Base-by-base conservation (phyloP, 2,888 invertebrate genomes). In the Isotomurus palustris region DNA sequence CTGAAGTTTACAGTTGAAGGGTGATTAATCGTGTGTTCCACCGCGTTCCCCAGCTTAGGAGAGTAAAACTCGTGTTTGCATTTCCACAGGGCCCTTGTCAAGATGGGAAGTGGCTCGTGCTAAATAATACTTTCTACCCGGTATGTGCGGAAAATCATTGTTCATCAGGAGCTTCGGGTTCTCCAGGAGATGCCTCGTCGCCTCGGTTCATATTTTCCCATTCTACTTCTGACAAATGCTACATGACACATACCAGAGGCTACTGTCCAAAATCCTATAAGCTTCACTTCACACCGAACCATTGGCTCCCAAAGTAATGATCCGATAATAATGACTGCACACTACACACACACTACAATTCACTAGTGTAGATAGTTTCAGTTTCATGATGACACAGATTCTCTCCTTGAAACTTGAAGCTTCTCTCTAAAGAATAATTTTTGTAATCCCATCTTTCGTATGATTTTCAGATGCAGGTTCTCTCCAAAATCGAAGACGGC, bases 41-140 rank as follows among this genome's bases (percentile, higher is more conserved):
- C n/a, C n/a, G n/a, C n/a, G n/a, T n/a, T n/a, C n/a, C n/a, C n/a
- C n/a, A n/a, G n/a, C n/a, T n/a, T n/a, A n/a, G n/a, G n/a, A n/a
- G n/a, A n/a, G n/a, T n/a, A n/a, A n/a, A n/a, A n/a, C n/a, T n/a
- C 12, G 10, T 32, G 32, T 56, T 25, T 38, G 35, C 29, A 28
- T 41, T 47, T 19, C 28, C 27, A 17, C 22, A 64, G 64, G 64
- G 64, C 21, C 64, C 64, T 10, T 65, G 62, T 52, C 41, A 40
- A 6, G 29, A 41, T 24, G 60, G 62, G n/a, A 62, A 62, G 38
- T 65, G 65, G 65, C 53, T 65, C 1, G 65, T 65, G 1, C 41
- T 65, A 12, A 65, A 65, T 44, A 24, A 25, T 21, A 62, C 65
- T 2, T 53, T 36, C 36, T 55, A 65, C 48, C 60, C 65, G 10